Percentiles rank a stretch among this genome's conserved stretches.
Evolutionary conservation across 2,888 invertebrate species (phyloP).

Genomic region (Dendrolimus pini): DNA sequence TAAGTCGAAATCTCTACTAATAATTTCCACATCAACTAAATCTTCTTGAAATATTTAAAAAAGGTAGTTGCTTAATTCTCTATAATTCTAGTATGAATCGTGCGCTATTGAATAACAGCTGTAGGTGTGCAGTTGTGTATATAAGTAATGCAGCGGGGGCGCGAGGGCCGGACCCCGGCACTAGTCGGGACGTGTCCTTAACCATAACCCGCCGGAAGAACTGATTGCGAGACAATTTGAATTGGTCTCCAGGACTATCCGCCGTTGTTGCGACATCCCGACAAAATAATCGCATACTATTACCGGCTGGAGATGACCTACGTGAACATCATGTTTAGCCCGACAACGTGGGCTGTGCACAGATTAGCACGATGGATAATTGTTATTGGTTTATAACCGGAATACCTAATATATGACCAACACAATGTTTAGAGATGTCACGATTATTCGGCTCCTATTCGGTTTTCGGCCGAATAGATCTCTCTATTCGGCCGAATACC

Average conservation of each 20-base stretch:
- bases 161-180: conserved; percentile 19
- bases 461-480: too few species aligned
- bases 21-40: too few species aligned
- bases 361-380: background rate
- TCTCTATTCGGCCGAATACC: too few species aligned
- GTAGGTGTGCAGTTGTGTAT: background rate
- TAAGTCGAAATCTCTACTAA: too few species aligned
- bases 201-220: conserved; percentile 47
- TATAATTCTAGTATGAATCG: too few species aligned
- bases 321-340: background rate
- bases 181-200: conserved; percentile 30
- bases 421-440: too few species aligned
- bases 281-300: conserved; percentile 24
- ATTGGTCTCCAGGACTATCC: conserved; percentile 44
- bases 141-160: conserved; percentile 16
- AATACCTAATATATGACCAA: background rate
- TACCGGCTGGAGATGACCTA: conserved; percentile 21
- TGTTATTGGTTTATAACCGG: background rate
- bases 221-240: conserved; percentile 69
- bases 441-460: too few species aligned
- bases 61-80: too few species aligned
- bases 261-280: conserved; percentile 55
- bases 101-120: too few species aligned
- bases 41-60: too few species aligned
- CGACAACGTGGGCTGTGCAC: background rate